These are phyloP conservation scores for Poecilus cupreus DNA, from an alignment of 2,888 invertebrate genomes.

Conservation along the genomic window DNA sequence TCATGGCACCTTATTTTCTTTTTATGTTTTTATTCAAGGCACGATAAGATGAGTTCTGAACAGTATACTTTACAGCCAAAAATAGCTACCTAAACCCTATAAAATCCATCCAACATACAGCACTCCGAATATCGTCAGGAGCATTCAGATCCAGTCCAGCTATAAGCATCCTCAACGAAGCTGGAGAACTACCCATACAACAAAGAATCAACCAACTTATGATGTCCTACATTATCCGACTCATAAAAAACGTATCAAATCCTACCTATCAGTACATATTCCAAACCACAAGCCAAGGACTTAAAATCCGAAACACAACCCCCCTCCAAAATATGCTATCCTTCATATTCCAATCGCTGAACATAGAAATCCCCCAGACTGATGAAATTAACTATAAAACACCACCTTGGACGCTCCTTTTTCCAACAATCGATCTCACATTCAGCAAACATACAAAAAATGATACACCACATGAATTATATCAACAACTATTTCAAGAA, in stretches of 20 bases:
- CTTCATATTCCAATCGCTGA: background rate
- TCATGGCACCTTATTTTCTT: too few species aligned
- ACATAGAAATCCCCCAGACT: background rate
- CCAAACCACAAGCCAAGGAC: background rate
- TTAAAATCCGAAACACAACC: background rate
- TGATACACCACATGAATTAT: background rate
- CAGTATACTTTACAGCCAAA: conserved; percentile 15
- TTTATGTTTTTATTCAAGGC: too few species aligned
- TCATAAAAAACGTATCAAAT: background rate
- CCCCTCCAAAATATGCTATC: background rate
- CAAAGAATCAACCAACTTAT: too few species aligned
- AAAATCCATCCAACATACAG: conserved; percentile 12
- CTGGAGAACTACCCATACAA: too few species aligned
- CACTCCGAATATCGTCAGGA: too few species aligned
- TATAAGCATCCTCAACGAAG: too few species aligned
- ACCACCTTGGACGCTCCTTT: too few species aligned
- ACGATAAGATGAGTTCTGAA: too few species aligned
- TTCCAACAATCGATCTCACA: too few species aligned
- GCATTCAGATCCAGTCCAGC: too few species aligned
- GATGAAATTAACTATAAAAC: too few species aligned
- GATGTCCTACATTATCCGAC: too few species aligned
- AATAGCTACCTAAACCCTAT: background rate
- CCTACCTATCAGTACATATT: background rate
- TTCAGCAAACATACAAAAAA: background rate
- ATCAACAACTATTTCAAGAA: background rate